phyloP scores from a whole-genome alignment of 2,113 vertebrate genomes.

The Rhynchopsitta pachyrhyncha region DNA sequence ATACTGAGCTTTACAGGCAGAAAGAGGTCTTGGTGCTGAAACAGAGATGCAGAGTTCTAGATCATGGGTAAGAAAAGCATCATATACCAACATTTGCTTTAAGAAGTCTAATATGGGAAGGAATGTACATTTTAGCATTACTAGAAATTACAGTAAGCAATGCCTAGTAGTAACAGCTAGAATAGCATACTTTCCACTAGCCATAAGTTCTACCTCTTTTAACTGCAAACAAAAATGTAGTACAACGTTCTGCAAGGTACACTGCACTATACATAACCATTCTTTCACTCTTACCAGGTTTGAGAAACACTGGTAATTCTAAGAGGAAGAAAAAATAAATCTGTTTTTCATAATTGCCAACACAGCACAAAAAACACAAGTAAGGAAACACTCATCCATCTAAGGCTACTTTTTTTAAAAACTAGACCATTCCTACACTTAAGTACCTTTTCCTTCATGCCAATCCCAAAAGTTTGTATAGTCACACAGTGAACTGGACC shows the following conservation, averaged over 20 bases:
- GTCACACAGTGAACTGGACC: not conserved
- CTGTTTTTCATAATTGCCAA: not conserved
- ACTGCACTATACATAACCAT: not conserved
- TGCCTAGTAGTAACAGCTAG: not conserved
- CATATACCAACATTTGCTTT: not conserved
- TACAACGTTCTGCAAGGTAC: not conserved
- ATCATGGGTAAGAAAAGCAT: not conserved
- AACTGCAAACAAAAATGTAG: not conserved
- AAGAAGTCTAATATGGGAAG: not conserved
- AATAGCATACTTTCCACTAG: not conserved
- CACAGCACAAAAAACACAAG: not conserved
- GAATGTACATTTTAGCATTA: not conserved
- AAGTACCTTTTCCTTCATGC: not conserved
- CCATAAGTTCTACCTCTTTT: not conserved
- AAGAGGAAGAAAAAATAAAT: not conserved
- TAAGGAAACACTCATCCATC: not conserved
- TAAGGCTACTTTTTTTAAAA: not conserved
- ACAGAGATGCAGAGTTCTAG: accelerated
- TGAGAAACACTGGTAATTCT: not conserved
- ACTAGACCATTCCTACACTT: not conserved
- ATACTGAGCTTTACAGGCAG: not conserved
- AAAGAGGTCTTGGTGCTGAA: not conserved
- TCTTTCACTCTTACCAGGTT: not conserved
- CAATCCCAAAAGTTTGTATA: not conserved
- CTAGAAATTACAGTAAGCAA: not conserved